phyloP scores from a whole-genome alignment of 1,140 invertebrate species.

The Hyposmocoma kahamanoa region DNA sequence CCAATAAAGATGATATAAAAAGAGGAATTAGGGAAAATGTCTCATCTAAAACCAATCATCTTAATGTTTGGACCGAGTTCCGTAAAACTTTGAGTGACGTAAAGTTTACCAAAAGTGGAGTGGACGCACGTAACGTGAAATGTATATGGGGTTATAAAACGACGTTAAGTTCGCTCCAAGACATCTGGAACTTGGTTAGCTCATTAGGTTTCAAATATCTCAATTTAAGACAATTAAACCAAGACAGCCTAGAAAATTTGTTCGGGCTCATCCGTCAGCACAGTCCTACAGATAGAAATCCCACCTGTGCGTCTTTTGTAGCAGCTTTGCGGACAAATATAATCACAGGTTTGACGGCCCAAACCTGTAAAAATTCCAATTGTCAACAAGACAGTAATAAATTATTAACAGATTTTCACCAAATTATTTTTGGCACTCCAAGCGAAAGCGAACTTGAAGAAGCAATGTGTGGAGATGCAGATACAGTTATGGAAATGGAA shows the following conservation, averaged over 20 bases:
- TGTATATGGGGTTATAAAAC: background rate
- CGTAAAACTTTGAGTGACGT: background rate
- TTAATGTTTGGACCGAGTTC: background rate
- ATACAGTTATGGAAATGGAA: too few species aligned
- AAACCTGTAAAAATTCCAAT: background rate
- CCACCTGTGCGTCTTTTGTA: background rate
- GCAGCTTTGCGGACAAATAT: background rate
- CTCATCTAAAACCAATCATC: background rate
- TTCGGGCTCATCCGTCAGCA: conserved; percentile 20
- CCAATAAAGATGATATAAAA: background rate
- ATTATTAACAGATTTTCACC: background rate
- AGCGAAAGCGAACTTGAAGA: too few species aligned
- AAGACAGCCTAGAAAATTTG: conserved; percentile 21
- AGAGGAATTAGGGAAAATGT: background rate
- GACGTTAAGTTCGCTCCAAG: background rate
- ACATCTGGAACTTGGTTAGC: background rate
- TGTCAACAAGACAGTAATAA: background rate
- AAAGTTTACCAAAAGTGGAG: background rate
- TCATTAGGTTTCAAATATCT: background rate
- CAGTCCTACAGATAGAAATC: conserved; percentile 14
- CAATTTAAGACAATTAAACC: conserved; percentile 20
- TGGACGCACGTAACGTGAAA: background rate
- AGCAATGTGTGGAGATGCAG: too few species aligned
- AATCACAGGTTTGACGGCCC: background rate
- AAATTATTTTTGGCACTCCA: background rate